Conservation (phyloP, 1,140 invertebrate species). For the Lerema accius region DNA sequence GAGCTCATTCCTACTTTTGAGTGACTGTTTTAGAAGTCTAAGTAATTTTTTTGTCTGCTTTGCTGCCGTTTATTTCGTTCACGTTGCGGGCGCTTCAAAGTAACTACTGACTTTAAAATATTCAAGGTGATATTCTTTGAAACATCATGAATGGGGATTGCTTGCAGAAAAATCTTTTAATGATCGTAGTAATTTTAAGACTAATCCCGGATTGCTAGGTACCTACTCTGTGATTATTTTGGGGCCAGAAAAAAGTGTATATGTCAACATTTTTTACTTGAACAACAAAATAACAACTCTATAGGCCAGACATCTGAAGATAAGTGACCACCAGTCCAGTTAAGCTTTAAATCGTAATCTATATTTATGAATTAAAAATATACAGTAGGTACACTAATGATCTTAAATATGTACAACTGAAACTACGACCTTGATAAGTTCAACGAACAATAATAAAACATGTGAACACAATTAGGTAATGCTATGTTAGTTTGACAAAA, state of each 20-base stretch:
- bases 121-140: constrained; percentile 10
- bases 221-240: too few relatives aligned
- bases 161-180: constrained; percentile 11
- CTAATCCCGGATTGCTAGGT: too few relatives aligned
- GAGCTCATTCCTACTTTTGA: constrained; percentile 65
- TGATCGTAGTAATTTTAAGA: neutral
- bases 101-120: constrained; percentile 26
- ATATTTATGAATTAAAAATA: too few relatives aligned
- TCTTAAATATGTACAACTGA: too few relatives aligned
- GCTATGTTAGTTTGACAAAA: constrained; percentile 31
- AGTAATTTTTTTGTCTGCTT: constrained; percentile 54
- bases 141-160: constrained; percentile 21
- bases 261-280: too few relatives aligned
- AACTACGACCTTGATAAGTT: too few relatives aligned
- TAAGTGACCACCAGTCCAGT: too few relatives aligned
- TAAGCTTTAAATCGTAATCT: too few relatives aligned
- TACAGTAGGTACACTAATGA: too few relatives aligned
- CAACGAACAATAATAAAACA: too few relatives aligned
- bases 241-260: constrained; percentile 7
- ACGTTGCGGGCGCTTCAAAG: constrained; percentile 36
- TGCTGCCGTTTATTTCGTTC: constrained; percentile 40
- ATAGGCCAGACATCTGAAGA: too few relatives aligned
- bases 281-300: too few relatives aligned
- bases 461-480: constrained; percentile 38
- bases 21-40: constrained; percentile 65